Evolutionary conservation across 2,888 invertebrate species (phyloP).

Genomic region (Drosophila melanosoma): DNA sequence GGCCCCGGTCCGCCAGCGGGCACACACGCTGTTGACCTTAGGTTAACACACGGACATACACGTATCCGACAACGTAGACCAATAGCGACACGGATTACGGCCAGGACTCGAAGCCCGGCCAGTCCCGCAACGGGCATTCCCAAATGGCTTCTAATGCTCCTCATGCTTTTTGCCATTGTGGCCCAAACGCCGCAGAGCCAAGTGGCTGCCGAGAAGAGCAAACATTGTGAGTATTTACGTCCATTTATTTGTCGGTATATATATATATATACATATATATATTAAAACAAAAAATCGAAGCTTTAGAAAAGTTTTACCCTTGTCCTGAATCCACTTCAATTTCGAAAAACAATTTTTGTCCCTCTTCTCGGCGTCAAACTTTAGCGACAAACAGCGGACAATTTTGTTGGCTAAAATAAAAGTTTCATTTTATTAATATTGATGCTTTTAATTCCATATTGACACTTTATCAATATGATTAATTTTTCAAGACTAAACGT

Average conservation of each 20-base stretch:
- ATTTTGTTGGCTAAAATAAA: constrained; percentile 38
- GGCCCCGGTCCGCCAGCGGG: constrained; percentile 83
- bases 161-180: constrained; percentile 81
- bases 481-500: constrained; percentile 10
- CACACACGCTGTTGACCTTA: constrained; percentile 38
- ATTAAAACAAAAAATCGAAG: constrained; percentile 42
- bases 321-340: constrained; percentile 44
- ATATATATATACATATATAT: constrained; percentile 18
- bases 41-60: constrained; percentile 39
- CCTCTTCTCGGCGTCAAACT: constrained; percentile 21
- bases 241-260: constrained; percentile 3
- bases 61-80: constrained; percentile 33
- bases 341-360: constrained; percentile 49
- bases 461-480: constrained; percentile 48
- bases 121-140: constrained; percentile 58
- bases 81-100: constrained; percentile 6
- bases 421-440: constrained; percentile 27
- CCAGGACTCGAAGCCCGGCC: neutral
- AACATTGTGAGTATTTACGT: constrained; percentile 83
- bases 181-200: constrained; percentile 79
- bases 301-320: constrained; percentile 55
- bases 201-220: constrained; percentile 84
- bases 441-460: constrained; percentile 24
- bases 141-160: constrained; percentile 83
- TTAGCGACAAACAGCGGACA: constrained; percentile 29